Evolutionary conservation across 1,140 invertebrate species (phyloP).

Genomic region (Drosophila mayri): DNA sequence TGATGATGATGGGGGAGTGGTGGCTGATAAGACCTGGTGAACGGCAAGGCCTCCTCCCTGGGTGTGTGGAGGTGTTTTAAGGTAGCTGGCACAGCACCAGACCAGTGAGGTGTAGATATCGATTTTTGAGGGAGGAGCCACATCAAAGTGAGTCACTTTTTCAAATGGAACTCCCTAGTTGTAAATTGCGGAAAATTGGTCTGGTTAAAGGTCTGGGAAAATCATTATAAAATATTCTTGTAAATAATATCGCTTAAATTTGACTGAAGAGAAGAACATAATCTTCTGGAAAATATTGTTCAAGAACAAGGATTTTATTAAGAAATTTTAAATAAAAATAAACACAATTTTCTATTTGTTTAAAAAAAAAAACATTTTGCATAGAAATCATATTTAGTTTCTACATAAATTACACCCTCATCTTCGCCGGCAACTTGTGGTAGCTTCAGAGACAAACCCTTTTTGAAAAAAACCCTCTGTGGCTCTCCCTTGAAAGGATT

Average conservation of each 20-base stretch:
- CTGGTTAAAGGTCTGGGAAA: neutral
- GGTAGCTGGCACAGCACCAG: conserved; percentile 34
- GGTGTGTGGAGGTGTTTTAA: conserved; percentile 20
- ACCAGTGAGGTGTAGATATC: conserved; percentile 7
- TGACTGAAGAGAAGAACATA: neutral
- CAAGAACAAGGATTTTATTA: neutral
- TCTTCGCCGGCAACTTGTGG: no score
- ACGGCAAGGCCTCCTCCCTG: neutral
- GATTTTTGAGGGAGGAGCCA: conserved; percentile 46
- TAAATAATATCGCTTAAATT: no score
- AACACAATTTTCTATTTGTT: no score
- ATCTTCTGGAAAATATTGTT: neutral
- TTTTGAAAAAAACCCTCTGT: neutral
- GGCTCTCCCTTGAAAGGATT: conserved; percentile 45
- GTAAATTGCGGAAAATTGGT: neutral
- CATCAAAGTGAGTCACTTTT: conserved; percentile 11
- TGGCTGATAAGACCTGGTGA: conserved; percentile 34
- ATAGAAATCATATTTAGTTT: neutral
- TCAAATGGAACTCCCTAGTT: neutral
- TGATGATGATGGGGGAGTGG: conserved; percentile 34
- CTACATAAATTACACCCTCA: neutral
- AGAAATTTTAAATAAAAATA: neutral
- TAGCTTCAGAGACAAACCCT: neutral
- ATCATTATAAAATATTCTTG: neutral
- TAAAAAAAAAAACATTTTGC: neutral